These are phyloP conservation scores for Lamprotornis superbus DNA, from an alignment of 2,113 vertebrate genomes.

Conservation along the genomic window DNA sequence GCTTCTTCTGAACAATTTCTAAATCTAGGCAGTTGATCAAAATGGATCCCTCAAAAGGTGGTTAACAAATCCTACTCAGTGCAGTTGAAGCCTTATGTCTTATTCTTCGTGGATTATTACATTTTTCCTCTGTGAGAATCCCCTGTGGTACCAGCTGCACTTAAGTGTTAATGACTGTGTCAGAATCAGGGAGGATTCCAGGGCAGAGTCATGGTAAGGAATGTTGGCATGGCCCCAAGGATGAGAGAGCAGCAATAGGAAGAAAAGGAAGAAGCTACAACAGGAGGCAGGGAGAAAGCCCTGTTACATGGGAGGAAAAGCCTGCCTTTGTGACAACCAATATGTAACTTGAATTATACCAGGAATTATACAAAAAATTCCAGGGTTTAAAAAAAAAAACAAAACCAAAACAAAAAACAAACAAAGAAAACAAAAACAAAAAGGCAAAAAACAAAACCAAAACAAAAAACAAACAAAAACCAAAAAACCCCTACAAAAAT, in stretches of 20 bases:
- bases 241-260: neutral
- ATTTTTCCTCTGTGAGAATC: neutral
- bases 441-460: no score
- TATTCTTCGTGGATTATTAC: neutral
- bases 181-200: neutral
- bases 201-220: neutral
- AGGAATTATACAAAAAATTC: neutral
- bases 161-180: neutral
- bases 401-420: fast-evolving
- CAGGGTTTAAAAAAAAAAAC: neutral
- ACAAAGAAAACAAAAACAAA: no score
- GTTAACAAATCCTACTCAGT: neutral
- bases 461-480: no score
- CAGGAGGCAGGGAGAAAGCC: neutral
- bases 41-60: neutral
- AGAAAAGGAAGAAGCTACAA: neutral
- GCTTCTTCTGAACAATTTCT: neutral
- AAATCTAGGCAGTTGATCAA: neutral
- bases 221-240: neutral
- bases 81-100: neutral
- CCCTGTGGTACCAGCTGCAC: neutral
- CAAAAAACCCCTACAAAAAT: no score
- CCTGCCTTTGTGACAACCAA: neutral
- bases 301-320: neutral
- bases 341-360: neutral